A percentile compares a stretch with the other conserved stretches of the same genome.
Evolutionary conservation across 2,888 invertebrate species (phyloP).

Genomic region (Pinctada fucata): DNA sequence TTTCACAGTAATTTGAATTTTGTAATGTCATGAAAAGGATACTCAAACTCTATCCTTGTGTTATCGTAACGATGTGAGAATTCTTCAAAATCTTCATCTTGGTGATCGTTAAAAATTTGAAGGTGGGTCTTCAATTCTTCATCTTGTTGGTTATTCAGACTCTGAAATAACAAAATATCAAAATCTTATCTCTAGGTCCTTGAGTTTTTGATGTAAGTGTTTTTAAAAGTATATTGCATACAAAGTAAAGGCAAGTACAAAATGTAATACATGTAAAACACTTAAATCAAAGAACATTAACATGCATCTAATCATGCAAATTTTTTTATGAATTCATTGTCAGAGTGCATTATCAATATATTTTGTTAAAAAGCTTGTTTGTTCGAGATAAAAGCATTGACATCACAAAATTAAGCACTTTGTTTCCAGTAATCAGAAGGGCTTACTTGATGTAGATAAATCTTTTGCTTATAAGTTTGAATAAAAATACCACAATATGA

Average conservation of each 20-base stretch:
- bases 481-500: too few species aligned
- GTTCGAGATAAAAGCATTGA: too few species aligned
- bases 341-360: too few species aligned
- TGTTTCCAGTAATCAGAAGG: too few species aligned
- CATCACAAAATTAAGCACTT: too few species aligned
- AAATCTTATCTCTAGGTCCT: not conserved
- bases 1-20: too few species aligned
- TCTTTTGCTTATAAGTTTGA: not conserved
- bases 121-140: conserved; percentile 87
- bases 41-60: conserved; percentile 91
- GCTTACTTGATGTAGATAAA: not conserved
- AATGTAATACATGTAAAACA: not conserved
- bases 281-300: too few species aligned
- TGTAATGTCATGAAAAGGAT: conserved; percentile 68
- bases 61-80: conserved; percentile 94
- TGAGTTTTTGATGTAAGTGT: not conserved
- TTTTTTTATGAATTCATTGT: too few species aligned
- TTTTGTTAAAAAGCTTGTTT: too few species aligned
- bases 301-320: too few species aligned
- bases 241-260: not conserved
- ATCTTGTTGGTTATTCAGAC: conserved; percentile 66
- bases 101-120: conserved; percentile 90
- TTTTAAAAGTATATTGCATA: not conserved
- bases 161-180: conserved; percentile 50
- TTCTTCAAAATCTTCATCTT: conserved; percentile 95